Percentiles rank a stretch among this genome's conserved stretches.
phyloP scores from a whole-genome alignment of 2,888 invertebrate genomes.

The Muscina levida region DNA sequence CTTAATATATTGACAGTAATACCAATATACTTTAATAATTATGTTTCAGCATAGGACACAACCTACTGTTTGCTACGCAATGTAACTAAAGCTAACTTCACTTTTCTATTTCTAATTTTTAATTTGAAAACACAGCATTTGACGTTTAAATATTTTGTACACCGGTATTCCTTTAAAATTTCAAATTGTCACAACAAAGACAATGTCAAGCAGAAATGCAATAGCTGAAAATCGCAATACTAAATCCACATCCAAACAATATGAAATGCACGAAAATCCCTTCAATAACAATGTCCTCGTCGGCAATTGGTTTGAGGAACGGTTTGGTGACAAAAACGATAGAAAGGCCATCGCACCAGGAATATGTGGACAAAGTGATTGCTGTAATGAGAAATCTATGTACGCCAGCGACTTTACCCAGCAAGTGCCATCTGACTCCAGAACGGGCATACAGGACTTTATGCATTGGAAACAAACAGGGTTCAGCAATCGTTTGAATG shows the following conservation, averaged over 20 bases:
- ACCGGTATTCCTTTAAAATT: too few relatives aligned
- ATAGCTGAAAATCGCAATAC: not conserved
- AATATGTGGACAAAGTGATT: slow-evolving; percentile 62
- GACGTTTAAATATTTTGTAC: too few relatives aligned
- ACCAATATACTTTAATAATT: too few relatives aligned
- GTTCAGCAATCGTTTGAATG: slow-evolving; percentile 66
- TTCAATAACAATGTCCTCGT: slow-evolving; percentile 67
- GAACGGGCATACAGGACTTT: slow-evolving; percentile 28
- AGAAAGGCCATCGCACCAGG: slow-evolving; percentile 63
- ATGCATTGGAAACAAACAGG: slow-evolving; percentile 49
- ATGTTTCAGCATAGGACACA: too few relatives aligned
- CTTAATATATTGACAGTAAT: too few relatives aligned
- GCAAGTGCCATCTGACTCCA: not conserved
- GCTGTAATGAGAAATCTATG: slow-evolving; percentile 6
- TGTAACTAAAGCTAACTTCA: too few relatives aligned
- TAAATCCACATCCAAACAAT: not conserved
- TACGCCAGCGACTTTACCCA: slow-evolving; percentile 50
- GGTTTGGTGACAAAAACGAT: slow-evolving; percentile 59
- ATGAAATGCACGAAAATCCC: slow-evolving; percentile 27
- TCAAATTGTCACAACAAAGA: too few relatives aligned
- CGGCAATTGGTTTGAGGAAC: slow-evolving; percentile 71
- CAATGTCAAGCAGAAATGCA: not conserved
- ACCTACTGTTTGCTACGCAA: too few relatives aligned
- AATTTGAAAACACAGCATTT: too few relatives aligned
- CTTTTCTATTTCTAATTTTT: too few relatives aligned